These are phyloP conservation scores for Cynopterus sphinx DNA, from an alignment of 2,797 vertebrate species.

Conservation along the genomic window DNA sequence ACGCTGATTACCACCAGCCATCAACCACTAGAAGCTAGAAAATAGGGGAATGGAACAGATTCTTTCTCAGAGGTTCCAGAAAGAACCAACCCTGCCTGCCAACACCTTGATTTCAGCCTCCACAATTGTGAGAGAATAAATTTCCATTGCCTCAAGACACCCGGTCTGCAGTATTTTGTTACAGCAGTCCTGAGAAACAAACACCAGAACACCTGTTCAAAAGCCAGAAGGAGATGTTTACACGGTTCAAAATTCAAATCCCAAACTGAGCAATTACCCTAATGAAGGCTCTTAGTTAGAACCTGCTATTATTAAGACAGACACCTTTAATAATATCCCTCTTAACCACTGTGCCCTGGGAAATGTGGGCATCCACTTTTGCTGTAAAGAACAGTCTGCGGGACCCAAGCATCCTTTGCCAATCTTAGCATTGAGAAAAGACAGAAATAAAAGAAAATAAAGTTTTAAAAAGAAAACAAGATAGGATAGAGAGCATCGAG, in stretches of 20 bases:
- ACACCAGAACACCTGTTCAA: background rate
- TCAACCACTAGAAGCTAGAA: background rate
- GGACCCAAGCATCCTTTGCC: background rate
- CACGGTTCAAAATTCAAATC: background rate
- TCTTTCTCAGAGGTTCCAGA: background rate
- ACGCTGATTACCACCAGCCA: background rate
- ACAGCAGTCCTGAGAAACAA: background rate
- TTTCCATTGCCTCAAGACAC: background rate
- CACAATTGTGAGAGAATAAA: background rate
- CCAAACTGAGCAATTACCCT: slow-evolving; percentile 23
- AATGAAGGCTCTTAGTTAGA: background rate
- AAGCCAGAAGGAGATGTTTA: background rate
- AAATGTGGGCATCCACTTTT: background rate
- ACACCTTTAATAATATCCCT: background rate
- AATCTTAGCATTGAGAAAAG: background rate
- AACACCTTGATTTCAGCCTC: background rate
- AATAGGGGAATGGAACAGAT: background rate
- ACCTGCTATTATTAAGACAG: background rate
- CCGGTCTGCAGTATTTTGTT: background rate
- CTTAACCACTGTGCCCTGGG: background rate
- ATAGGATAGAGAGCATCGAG: background rate
- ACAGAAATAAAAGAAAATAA: background rate
- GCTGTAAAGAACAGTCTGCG: background rate
- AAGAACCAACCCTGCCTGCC: background rate
- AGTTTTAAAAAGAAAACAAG: background rate